Evolutionary conservation across 2,113 vertebrate species (phyloP).

Genomic region (Hippocampus guttulatus): DNA sequence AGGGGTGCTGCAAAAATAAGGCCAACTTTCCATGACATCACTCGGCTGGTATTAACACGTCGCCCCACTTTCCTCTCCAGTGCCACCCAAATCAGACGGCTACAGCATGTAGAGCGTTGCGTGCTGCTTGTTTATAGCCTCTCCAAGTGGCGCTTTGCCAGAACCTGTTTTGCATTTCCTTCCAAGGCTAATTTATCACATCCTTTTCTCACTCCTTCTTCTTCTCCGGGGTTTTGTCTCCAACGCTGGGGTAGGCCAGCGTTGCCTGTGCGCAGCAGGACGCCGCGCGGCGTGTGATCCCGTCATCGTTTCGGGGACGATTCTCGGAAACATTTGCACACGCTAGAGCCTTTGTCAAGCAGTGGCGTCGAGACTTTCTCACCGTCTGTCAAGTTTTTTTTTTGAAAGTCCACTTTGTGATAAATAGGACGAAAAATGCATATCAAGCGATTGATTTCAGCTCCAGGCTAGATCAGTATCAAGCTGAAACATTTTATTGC

Average conservation of each 20-base stretch:
- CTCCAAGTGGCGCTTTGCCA: conserved; percentile 52
- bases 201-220: conserved; percentile 39
- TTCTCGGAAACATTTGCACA: not conserved
- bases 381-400: conserved; percentile 44
- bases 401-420: conserved; percentile 35
- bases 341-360: not conserved
- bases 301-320: not conserved
- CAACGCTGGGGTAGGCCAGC: conserved; percentile 8
- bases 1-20: conserved; percentile 18
- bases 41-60: conserved; percentile 49
- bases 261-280: conserved; percentile 6
- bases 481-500: conserved; percentile 52
- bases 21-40: conserved; percentile 68
- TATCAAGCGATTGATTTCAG: conserved; percentile 60
- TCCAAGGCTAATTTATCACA: conserved; percentile 50
- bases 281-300: not conserved
- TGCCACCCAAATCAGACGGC: conserved; percentile 46
- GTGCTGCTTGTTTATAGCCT: conserved; percentile 50
- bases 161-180: conserved; percentile 56
- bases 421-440: conserved; percentile 52
- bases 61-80: conserved; percentile 17
- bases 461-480: conserved; percentile 37
- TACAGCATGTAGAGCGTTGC: conserved; percentile 11
- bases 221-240: conserved; percentile 26
- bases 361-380: conserved; percentile 20